phyloP scores from a whole-genome alignment of 2,797 vertebrate species.

The Vespertilio murinus region DNA sequence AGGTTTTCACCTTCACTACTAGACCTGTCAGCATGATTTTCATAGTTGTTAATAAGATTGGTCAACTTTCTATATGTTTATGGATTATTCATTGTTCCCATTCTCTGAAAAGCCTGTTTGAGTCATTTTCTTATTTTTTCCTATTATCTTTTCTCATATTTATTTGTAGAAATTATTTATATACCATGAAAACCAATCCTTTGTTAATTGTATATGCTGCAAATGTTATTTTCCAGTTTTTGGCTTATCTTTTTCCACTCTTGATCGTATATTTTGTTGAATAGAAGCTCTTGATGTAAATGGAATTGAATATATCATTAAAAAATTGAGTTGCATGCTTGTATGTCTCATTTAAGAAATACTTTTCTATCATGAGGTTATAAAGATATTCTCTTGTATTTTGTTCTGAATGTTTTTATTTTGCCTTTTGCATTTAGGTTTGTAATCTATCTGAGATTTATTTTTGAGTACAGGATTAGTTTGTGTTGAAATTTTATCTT shows the following conservation, averaged over 20 bases:
- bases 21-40: neutral
- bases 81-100: neutral
- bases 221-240: neutral
- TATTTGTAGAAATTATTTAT: neutral
- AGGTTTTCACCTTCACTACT: neutral
- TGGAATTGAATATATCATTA: neutral
- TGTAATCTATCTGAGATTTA: neutral
- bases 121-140: neutral
- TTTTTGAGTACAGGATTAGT: neutral
- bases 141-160: neutral
- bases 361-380: neutral
- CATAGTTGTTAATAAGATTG: neutral
- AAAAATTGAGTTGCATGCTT: neutral
- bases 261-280: neutral
- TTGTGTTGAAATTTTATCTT: neutral
- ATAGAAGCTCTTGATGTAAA: neutral
- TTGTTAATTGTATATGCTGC: neutral
- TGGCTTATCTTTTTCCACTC: neutral
- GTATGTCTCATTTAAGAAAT: neutral
- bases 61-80: neutral
- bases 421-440: neutral
- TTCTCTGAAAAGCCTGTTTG: neutral
- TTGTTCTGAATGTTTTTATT: neutral
- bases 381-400: neutral
- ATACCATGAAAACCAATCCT: neutral